Base-by-base conservation (phyloP, 2,888 invertebrate species). In the Ormyrus rosae region DNA sequence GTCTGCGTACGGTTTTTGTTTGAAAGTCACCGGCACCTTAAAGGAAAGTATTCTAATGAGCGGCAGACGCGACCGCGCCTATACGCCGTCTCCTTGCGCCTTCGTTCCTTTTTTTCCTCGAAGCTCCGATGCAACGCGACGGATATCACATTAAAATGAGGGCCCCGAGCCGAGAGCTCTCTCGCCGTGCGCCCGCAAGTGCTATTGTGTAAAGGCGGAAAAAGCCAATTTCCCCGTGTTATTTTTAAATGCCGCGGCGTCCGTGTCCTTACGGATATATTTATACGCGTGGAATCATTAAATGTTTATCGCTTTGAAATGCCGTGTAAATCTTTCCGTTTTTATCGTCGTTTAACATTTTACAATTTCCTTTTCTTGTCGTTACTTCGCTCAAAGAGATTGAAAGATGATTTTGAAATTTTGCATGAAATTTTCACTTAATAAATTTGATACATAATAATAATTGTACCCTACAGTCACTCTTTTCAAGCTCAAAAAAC, bases 21-120 rank as follows among this genome's bases (percentile, higher is more conserved):
- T 76, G 48, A 58, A 58, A 67, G 69, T 60, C 67, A 63, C 61
- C 74, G 69, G 63, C 58, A n/a, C 64, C 19, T 50, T 11, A 56
- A 58, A 56, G 56, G 10, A 56, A 64, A 34, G 64, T 79, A 79
- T 73, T 79, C 74, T 74, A 74, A 79, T 73, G 68, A 79, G 71
- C 48, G 34, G 34, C 69, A n/a, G 56, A 51, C 63, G 46, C 64
- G 65, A 53, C 58, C 71, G 58, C 64, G 45, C 71, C 70, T 56
- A 19, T 9, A 8, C 11, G 10, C 10, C 34, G 65, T 73, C 76
- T 70, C 71, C 67, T 71, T 67, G 58, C 80, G 51, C 61, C 64
- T 58, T 46, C 11, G 56, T 64, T 79, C 64, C 19, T 19, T 56
- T 64, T 46, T 1, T 50, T 56, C n/a, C 10, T 11, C 61, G 51